These are phyloP conservation scores for Alitta virens DNA, from an alignment of 2,888 invertebrate species.

Conservation along the genomic window DNA sequence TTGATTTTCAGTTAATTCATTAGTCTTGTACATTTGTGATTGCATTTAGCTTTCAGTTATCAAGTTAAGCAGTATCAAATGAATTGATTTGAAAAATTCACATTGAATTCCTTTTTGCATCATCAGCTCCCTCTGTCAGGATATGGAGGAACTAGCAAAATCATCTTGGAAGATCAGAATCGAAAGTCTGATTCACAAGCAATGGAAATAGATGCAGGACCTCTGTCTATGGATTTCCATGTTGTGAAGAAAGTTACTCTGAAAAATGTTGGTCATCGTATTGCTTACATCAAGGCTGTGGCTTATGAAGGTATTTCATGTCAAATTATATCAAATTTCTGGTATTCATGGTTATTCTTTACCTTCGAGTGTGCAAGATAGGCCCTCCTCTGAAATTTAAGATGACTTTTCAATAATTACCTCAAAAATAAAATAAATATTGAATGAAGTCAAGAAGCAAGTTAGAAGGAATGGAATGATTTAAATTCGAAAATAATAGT, in stretches of 20 bases:
- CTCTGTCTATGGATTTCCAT: not conserved
- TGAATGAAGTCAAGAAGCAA: not conserved
- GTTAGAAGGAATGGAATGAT: too few species aligned
- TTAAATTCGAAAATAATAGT: too few species aligned
- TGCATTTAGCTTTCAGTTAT: too few species aligned
- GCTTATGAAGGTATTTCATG: not conserved
- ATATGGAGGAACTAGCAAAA: constrained; percentile 22
- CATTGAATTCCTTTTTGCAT: not conserved
- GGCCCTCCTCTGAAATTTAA: too few species aligned
- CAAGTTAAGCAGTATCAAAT: too few species aligned
- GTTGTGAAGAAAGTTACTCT: constrained; percentile 4
- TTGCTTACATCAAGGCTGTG: constrained; percentile 13
- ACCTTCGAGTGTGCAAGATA: too few species aligned
- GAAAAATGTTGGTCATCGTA: constrained; percentile 8
- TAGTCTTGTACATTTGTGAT: too few species aligned
- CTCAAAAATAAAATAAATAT: not conserved
- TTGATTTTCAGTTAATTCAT: too few species aligned
- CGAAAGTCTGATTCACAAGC: not conserved
- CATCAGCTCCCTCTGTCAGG: constrained; percentile 21
- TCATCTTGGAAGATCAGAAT: constrained; percentile 19
- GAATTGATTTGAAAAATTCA: too few species aligned
- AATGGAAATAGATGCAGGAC: not conserved
- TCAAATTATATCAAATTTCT: not conserved
- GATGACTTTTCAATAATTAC: too few species aligned
- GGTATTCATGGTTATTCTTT: not conserved